phyloP scores from a whole-genome alignment of 92 coral and sea anemone species.

The Chrysogorgia sp. region DNA sequence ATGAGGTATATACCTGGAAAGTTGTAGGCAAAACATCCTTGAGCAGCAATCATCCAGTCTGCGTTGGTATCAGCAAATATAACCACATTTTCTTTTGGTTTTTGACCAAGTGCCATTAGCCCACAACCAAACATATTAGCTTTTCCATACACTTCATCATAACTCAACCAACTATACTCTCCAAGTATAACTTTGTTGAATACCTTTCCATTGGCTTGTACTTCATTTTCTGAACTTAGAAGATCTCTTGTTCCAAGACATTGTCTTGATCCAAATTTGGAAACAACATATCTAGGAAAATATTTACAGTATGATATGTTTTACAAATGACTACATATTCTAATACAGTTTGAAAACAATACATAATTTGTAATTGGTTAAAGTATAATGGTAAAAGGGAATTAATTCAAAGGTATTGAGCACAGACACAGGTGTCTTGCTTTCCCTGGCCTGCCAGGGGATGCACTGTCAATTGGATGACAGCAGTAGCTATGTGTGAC shows the following conservation, averaged over 20 bases:
- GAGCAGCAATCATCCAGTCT: slow-evolving; percentile 92
- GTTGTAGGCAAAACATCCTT: slow-evolving; percentile 82
- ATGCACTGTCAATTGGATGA: too few relatives aligned
- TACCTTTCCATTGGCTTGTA: slow-evolving; percentile 83
- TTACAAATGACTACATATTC: too few relatives aligned
- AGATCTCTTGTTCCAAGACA: slow-evolving; percentile 96
- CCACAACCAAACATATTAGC: slow-evolving; percentile 90
- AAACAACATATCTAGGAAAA: slow-evolving; percentile 73
- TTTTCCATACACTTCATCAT: slow-evolving; percentile 73
- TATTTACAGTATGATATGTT: background rate
- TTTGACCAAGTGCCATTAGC: slow-evolving; percentile 86
- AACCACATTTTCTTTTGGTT: slow-evolving; percentile 74
- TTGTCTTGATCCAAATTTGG: slow-evolving; percentile 77
- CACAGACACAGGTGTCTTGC: too few relatives aligned
- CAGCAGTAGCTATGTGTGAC: too few relatives aligned
- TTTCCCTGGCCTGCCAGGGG: too few relatives aligned
- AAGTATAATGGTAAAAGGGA: too few relatives aligned
- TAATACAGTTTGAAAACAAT: too few relatives aligned
- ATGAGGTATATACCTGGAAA: slow-evolving; percentile 71
- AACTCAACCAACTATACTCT: slow-evolving; percentile 91
- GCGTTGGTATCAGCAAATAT: slow-evolving; percentile 93
- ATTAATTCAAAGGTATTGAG: too few relatives aligned
- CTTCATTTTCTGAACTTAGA: slow-evolving; percentile 79
- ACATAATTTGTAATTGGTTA: too few relatives aligned
- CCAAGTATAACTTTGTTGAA: slow-evolving; percentile 92